phyloP scores from a whole-genome alignment of 2,113 vertebrate species.

The Salvelinus sp. region DNA sequence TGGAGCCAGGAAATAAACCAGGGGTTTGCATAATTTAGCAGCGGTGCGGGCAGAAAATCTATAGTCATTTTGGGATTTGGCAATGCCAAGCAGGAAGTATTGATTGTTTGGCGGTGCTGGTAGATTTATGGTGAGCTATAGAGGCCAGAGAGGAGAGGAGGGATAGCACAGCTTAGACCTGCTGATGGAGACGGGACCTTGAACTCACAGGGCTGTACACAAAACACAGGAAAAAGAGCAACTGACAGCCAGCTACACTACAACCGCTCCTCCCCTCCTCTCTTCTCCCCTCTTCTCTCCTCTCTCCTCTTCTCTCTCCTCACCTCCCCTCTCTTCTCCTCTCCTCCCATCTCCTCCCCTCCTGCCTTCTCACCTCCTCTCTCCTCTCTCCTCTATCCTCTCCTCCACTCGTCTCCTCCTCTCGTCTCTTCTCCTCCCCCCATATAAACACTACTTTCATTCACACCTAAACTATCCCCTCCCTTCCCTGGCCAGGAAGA shows the following conservation, averaged over 20 bases:
- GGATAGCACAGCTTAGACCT: constrained; percentile 10
- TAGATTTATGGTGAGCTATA: constrained; percentile 61
- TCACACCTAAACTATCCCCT: too few relatives aligned
- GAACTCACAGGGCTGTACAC: constrained; percentile 38
- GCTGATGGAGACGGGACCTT: constrained; percentile 48
- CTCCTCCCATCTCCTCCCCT: background rate
- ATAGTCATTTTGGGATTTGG: constrained; percentile 75
- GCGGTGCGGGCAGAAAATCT: constrained; percentile 64
- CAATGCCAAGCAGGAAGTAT: constrained; percentile 70
- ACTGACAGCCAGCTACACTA: constrained; percentile 22
- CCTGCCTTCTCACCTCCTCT: too few relatives aligned
- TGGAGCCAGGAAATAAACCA: constrained; percentile 61
- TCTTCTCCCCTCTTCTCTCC: background rate
- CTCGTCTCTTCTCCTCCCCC: background rate
- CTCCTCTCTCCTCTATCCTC: background rate
- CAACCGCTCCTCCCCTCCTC: background rate
- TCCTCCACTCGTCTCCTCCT: background rate
- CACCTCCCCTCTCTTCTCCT: background rate
- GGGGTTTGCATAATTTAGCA: constrained; percentile 71
- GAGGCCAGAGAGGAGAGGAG: background rate
- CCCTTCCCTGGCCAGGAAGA: too few relatives aligned
- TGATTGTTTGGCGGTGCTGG: constrained; percentile 57
- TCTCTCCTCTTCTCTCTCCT: background rate
- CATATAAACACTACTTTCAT: too few relatives aligned
- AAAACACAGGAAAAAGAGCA: constrained; percentile 51